These are phyloP conservation scores for Centropus unirufus DNA, from an alignment of 2,113 vertebrate species.

Conservation along the genomic window DNA sequence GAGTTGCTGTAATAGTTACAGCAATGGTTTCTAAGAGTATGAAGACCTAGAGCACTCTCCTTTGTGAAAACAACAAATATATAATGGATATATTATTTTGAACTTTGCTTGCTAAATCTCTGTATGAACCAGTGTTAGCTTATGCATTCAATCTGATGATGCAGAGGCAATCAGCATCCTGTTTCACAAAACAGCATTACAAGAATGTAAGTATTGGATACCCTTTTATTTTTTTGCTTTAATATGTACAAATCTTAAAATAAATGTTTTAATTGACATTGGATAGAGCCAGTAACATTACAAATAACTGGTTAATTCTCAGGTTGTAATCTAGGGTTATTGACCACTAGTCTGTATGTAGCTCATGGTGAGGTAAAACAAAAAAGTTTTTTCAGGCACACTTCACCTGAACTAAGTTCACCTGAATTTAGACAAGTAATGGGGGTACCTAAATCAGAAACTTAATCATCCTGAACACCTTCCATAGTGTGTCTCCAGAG, in stretches of 20 bases:
- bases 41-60: neutral
- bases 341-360: neutral
- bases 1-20: neutral
- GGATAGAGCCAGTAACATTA: neutral
- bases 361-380: neutral
- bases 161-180: neutral
- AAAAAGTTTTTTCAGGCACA: neutral
- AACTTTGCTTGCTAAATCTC: neutral
- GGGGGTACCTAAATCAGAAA: neutral
- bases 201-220: neutral
- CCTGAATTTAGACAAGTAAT: neutral
- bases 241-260: neutral
- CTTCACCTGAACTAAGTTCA: neutral
- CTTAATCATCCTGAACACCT: neutral
- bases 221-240: neutral
- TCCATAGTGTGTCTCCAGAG: rapidly evolving
- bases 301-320: neutral
- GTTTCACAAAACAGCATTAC: neutral
- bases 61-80: neutral
- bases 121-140: neutral
- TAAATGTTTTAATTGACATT: neutral
- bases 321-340: neutral
- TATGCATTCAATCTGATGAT: neutral
- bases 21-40: neutral
- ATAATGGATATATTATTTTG: neutral